A percentile compares a stretch with the other conserved stretches of the same genome.
Conservation (phyloP, 2,888 invertebrate genomes). For the Tipula unca region DNA sequence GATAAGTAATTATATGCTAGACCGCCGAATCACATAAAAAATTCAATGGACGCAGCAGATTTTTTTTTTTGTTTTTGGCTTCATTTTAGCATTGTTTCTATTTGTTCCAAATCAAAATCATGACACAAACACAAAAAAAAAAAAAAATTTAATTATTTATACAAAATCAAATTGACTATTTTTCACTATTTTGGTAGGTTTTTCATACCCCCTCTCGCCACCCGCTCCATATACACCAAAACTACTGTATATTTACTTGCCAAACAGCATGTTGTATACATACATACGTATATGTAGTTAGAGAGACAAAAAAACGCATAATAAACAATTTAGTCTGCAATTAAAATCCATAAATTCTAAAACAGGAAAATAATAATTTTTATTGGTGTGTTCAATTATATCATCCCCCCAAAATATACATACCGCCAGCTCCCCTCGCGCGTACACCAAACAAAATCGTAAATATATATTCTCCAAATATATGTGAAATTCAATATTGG, state of each 20-base stretch:
- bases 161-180: not conserved
- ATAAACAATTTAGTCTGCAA: slow-evolving; percentile 14
- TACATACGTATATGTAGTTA: not conserved
- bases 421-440: not conserved
- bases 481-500: not conserved
- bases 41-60: not conserved
- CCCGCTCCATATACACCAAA: not conserved
- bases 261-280: not conserved
- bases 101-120: not conserved
- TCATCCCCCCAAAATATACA: not conserved
- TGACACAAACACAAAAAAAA: not conserved
- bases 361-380: slow-evolving; percentile 8
- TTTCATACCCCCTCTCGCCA: not conserved
- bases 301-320: not conserved
- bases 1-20: not conserved
- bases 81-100: not conserved
- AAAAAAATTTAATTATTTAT: not conserved
- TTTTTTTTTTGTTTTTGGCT: not conserved
- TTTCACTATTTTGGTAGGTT: not conserved
- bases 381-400: not conserved
- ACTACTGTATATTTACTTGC: not conserved
- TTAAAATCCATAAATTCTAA: slow-evolving; percentile 14
- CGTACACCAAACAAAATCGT: not conserved
- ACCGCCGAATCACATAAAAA: not conserved
- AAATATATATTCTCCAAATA: not conserved